phyloP scores from a whole-genome alignment of 2,888 invertebrate genomes.

The Nephrotoma guestfalica region DNA sequence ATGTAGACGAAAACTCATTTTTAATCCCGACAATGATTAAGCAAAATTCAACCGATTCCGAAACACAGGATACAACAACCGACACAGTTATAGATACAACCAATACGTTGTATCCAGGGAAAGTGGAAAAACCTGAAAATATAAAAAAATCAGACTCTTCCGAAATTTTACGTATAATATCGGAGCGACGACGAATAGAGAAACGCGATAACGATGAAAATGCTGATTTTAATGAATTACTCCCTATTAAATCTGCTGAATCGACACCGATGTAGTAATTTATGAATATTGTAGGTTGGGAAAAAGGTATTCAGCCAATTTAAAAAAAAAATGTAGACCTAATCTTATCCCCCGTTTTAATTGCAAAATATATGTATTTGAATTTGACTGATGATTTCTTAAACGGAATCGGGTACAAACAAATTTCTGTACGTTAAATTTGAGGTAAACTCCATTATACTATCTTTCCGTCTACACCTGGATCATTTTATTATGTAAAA shows the following conservation, averaged over 20 bases:
- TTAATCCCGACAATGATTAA: conserved; percentile 24
- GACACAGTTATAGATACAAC: conserved; percentile 8
- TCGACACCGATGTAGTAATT: background rate
- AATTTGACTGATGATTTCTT: background rate
- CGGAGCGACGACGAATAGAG: conserved; percentile 30
- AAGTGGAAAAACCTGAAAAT: conserved; percentile 12
- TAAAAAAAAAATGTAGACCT: background rate
- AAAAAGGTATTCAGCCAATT: background rate
- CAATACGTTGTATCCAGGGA: conserved; percentile 6
- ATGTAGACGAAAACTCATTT: conserved; percentile 37
- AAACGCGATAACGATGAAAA: conserved; percentile 30
- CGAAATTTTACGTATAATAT: conserved; percentile 31
- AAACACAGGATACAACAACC: background rate
- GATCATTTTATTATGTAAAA: background rate
- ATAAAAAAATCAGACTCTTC: conserved; percentile 29
- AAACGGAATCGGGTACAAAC: too few relatives aligned
- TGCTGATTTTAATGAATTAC: conserved; percentile 29
- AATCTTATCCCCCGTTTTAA: background rate
- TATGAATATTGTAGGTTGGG: background rate
- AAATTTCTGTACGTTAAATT: background rate
- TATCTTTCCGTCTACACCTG: background rate
- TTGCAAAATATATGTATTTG: background rate
- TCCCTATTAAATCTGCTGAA: conserved; percentile 25
- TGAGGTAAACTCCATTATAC: background rate
- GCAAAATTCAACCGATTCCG: conserved; percentile 9